These are phyloP conservation scores for Cryptoleucopteryx plumbea DNA, from an alignment of 2,113 vertebrate genomes.

Conservation along the genomic window DNA sequence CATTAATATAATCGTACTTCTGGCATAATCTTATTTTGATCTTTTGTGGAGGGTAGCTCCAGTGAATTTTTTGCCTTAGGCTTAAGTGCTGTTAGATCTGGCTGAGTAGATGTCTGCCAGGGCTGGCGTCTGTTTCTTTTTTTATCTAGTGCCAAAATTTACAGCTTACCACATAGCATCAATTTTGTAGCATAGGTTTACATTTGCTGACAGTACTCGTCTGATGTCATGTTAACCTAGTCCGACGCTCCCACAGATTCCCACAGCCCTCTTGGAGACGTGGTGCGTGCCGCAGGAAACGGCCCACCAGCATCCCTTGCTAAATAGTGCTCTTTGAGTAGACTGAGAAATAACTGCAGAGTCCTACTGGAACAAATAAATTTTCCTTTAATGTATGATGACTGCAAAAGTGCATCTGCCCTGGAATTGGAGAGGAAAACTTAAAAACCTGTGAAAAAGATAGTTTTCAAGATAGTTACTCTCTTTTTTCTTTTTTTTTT, in stretches of 20 bases:
- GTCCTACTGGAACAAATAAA: not conserved
- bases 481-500: not conserved
- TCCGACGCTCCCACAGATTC: not conserved
- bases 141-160: conserved; percentile 27
- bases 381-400: not conserved
- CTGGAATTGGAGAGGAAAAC: not conserved
- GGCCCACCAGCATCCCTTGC: not conserved
- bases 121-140: not conserved
- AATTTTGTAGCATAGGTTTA: not conserved
- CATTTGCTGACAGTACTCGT: not conserved
- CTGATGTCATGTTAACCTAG: conserved; percentile 14
- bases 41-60: conserved; percentile 27
- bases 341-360: not conserved
- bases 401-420: not conserved
- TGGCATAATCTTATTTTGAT: conserved; percentile 51
- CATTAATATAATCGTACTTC: conserved; percentile 26
- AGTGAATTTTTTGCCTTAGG: conserved; percentile 30
- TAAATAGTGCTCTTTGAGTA: not conserved
- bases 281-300: not conserved
- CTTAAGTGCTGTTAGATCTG: conserved; percentile 47
- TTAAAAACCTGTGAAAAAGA: not conserved
- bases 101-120: conserved; percentile 18
- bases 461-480: not conserved
- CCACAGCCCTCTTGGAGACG: not conserved
- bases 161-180: not conserved